Evolutionary conservation across 2,888 invertebrate species (phyloP), one percentile per base, ranked within the genome.

Genomic region (Drosophila fulvimacula): DNA sequence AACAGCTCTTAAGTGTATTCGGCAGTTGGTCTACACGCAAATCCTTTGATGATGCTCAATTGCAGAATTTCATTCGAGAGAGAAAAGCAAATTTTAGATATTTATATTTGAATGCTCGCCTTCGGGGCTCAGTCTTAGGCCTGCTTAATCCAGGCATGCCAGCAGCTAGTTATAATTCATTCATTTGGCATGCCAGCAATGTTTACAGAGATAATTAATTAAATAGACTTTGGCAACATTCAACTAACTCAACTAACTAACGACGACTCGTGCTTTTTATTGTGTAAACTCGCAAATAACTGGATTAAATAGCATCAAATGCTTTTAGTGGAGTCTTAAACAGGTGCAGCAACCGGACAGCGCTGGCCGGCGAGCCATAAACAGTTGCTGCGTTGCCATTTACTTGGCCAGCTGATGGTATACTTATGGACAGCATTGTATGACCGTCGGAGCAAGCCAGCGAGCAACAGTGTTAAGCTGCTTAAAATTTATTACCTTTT

Each of bases 401-500:
- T 55, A 55, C 51, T 66, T 53, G 64, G 38, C 52, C 57, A 66
- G 51, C 48, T 71, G 71, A 65, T 61, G 52, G 27, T 71, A 73
- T 55, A 71, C 66, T 71, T 71, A 32, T 69, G 74, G 60, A 52
- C 58, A 57, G 72, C 69, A 73, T 38, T 85, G 83, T 87, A 69
- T 75, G 73, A 60, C 63, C 79, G 63, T 60, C 70, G 56, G 74
- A 82, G 75, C 75, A 84, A 86, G 81, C 81, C 81, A 85, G 79
- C 77, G 81, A 83, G 88, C 88, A 87, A 85, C 82, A 89, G 81
- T 86, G 83, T 81, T 88, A 88, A 88, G 90, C 88, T 88, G 79
- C 88, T 88, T 88, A 90, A 85, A 88, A 88, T 88, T 89, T 90
- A 88, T 88, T 88, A 88, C 90, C 88, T 85, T 89, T 82, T 85